A percentile compares a stretch with the other conserved stretches of the same genome.
phyloP scores from a whole-genome alignment of 2,888 invertebrate species.

The Eupithecia tripunctaria region DNA sequence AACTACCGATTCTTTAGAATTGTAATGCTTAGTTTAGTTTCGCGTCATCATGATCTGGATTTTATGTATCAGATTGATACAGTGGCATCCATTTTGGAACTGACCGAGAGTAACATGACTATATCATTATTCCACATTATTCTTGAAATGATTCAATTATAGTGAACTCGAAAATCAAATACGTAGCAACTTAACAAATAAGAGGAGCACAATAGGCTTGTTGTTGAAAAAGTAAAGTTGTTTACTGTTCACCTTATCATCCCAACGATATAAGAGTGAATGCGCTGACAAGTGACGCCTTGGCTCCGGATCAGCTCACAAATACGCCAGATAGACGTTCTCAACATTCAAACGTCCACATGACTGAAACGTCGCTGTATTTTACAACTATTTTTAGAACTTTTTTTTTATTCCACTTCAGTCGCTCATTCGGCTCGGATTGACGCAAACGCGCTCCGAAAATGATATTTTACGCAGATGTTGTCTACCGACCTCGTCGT shows the following conservation, averaged over 20 bases:
- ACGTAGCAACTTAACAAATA: conserved; percentile 55
- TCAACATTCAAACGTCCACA: conserved; percentile 63
- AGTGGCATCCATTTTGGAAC: neutral
- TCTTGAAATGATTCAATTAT: conserved; percentile 42
- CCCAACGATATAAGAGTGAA: conserved; percentile 58
- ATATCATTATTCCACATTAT: conserved; percentile 23
- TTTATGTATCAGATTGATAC: neutral
- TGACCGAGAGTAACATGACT: conserved; percentile 41
- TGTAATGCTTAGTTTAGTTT: neutral
- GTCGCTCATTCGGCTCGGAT: conserved; percentile 68
- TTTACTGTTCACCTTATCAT: conserved; percentile 74
- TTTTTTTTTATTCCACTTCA: conserved; percentile 74
- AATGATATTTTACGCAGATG: conserved; percentile 54
- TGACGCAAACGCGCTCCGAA: conserved; percentile 67
- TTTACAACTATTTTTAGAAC: conserved; percentile 72
- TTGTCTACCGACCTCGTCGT: conserved; percentile 41
- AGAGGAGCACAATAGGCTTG: conserved; percentile 50
- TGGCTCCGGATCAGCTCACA: conserved; percentile 73
- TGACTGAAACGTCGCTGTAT: conserved; percentile 72
- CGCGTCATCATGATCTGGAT: neutral
- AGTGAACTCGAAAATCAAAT: conserved; percentile 47
- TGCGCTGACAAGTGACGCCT: conserved; percentile 70
- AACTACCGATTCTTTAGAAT: neutral
- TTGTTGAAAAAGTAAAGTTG: conserved; percentile 61
- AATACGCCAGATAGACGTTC: conserved; percentile 56